These are phyloP conservation scores for Graphium colonna DNA, from an alignment of 2,888 invertebrate genomes.

Conservation along the genomic window DNA sequence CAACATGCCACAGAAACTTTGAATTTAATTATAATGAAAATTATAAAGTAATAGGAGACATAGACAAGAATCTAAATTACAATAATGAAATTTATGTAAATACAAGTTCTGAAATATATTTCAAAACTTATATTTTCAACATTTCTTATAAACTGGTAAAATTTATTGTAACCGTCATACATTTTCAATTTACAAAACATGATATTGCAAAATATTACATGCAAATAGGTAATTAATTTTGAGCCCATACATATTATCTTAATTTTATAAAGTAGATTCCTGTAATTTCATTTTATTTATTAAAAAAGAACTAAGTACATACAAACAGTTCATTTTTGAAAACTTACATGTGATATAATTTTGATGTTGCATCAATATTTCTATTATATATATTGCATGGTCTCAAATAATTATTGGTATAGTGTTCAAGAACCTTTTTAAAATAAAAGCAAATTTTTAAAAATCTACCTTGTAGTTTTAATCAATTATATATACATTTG, in stretches of 20 bases:
- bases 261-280: too few species aligned
- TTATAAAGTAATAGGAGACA: too few species aligned
- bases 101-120: conserved; percentile 3
- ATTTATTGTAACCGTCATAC: neutral
- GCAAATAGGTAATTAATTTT: neutral
- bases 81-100: neutral
- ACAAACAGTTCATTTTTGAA: neutral
- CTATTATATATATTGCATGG: neutral
- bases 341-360: neutral
- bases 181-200: neutral
- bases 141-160: neutral
- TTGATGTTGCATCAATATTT: neutral
- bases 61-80: too few species aligned
- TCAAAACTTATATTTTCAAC: neutral
- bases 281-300: neutral
- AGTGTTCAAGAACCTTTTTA: neutral
- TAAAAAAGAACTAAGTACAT: neutral
- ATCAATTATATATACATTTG: too few species aligned
- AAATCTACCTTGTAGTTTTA: neutral
- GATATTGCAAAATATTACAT: neutral
- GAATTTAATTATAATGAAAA: too few species aligned
- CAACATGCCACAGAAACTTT: too few species aligned
- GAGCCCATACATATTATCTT: neutral
- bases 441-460: neutral
- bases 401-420: neutral